Evolutionary conservation across 2,888 invertebrate species (phyloP), one percentile per base, ranked within the genome.

Genomic region (Nebria salina): DNA sequence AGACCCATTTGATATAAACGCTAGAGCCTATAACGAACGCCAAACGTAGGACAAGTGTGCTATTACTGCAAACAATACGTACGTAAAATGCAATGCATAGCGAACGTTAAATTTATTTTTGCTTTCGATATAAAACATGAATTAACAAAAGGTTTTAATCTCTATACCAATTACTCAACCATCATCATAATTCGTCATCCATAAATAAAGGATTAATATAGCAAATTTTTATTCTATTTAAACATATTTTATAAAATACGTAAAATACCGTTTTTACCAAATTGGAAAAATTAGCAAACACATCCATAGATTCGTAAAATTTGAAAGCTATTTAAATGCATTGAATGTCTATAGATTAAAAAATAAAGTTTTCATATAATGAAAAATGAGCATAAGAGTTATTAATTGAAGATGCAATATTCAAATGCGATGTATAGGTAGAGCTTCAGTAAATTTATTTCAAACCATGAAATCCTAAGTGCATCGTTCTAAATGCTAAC

Each of bases 41-140:
- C 66, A 25, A 25, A 20, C 68, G 41, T 70, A 77, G 34, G 70
- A 42, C 66, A 43, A 66, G 70, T 15, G 70, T 70, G 70, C 70
- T 77, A 77, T 77, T 77, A 77, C 66, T 77, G 76, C 70, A 77
- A 77, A 77, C 76, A 77, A 77, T 77, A 70, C 76, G 68, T 70
- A 15, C 68, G n/a, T 70, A 77, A 77, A 70, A 66, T 54, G 13
- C 8, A 26, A 75, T 64, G 34, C n/a, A 64, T 15, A n/a, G 25
- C 42, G 43, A 75, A 43, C 2, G 75, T 43, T 20, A 1, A 42
- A 64, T 75, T 75, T 75, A 75, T 75, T 75, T 7, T 15, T 0
- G 75, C 75, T 20, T 75, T 75, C 64, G 75, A 75, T 75, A 20
- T 75, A 75, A 70, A 75, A 64, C 75, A 54, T 75, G 64, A 54